These are phyloP conservation scores for Sylvicola cinctus DNA, from an alignment of 2,888 invertebrate genomes.

Conservation along the genomic window DNA sequence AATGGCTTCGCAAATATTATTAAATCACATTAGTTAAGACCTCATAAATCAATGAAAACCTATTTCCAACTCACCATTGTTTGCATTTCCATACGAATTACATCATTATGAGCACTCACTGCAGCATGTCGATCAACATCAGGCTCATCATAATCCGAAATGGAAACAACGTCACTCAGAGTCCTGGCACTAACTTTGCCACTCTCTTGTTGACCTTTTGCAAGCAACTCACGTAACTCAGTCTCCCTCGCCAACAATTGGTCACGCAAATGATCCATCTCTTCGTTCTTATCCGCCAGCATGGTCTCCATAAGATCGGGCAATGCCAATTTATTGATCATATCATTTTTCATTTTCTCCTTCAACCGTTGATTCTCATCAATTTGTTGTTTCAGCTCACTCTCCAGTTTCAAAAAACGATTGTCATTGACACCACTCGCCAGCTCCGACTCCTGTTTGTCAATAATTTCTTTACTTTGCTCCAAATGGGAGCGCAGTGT, in stretches of 20 bases:
- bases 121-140: conserved; percentile 16
- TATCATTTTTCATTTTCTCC: conserved; percentile 26
- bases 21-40: too few species aligned
- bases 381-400: conserved; percentile 26
- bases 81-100: too few species aligned
- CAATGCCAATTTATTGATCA: conserved; percentile 27
- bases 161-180: conserved; percentile 48
- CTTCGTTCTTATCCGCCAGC: conserved; percentile 45
- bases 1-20: too few species aligned
- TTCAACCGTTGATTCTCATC: conserved; percentile 25
- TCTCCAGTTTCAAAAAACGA: conserved; percentile 25
- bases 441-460: conserved; percentile 33
- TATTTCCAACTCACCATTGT: too few species aligned
- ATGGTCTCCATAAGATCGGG: conserved; percentile 38
- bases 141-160: conserved; percentile 49
- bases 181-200: conserved; percentile 44
- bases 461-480: conserved; percentile 34
- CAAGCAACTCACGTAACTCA: conserved; percentile 28
- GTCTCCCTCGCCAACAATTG: conserved; percentile 26
- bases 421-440: conserved; percentile 15
- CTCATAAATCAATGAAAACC: too few species aligned
- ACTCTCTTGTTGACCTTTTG: conserved; percentile 17
- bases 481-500: conserved; percentile 37
- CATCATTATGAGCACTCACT: too few species aligned
- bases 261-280: conserved; percentile 38